phyloP scores from a whole-genome alignment of 2,113 vertebrate species.

The Corydoras sp. region DNA sequence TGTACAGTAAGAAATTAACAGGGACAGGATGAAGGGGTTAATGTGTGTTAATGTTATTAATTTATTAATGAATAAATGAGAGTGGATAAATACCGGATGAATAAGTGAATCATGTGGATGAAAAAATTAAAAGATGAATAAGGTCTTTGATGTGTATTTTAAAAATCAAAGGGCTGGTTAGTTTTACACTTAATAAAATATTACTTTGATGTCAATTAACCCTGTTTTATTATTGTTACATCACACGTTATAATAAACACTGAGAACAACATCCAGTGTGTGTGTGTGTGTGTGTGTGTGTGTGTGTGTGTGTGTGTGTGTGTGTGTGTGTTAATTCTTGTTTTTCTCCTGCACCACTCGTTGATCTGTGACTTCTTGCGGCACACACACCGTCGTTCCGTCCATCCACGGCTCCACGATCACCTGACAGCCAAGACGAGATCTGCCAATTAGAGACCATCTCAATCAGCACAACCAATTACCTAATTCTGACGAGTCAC shows the following conservation, averaged over 20 bases:
- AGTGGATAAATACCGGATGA: too few species aligned
- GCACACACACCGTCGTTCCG: constrained; percentile 61
- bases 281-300: constrained; percentile 25
- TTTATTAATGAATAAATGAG: neutral
- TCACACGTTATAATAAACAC: neutral
- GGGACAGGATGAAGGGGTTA: neutral
- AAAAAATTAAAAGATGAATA: too few species aligned
- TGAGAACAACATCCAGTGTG: neutral
- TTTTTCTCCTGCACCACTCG: constrained; percentile 49
- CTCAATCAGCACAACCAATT: neutral
- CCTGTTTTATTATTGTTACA: neutral
- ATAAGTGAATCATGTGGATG: too few species aligned
- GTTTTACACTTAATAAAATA: too few species aligned
- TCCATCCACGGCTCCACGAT: constrained; percentile 63
- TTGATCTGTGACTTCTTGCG: constrained; percentile 53
- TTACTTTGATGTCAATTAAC: too few species aligned
- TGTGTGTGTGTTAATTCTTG: constrained; percentile 41
- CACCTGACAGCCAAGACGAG: constrained; percentile 71
- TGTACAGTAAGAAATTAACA: neutral
- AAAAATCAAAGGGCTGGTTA: too few species aligned
- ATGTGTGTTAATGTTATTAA: neutral
- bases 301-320: constrained; percentile 19
- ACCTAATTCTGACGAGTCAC: neutral
- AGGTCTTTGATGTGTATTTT: too few species aligned
- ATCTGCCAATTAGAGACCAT: constrained; percentile 52